Conservation (phyloP, 2,888 invertebrate species). For the Ecliptopera silaceata region DNA sequence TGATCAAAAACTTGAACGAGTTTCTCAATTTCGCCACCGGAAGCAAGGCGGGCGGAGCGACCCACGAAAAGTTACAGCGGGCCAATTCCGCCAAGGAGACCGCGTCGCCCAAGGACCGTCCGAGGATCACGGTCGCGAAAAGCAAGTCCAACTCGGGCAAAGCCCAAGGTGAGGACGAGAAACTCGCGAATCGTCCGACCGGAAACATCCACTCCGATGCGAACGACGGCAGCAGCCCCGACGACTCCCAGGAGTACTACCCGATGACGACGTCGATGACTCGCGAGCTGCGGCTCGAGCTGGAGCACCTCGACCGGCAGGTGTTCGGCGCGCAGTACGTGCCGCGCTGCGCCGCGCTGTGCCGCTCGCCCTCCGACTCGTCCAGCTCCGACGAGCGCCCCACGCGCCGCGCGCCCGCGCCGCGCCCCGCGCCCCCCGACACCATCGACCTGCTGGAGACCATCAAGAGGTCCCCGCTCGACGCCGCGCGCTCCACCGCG, state of each 20-base stretch:
- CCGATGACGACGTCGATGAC: conserved; percentile 95
- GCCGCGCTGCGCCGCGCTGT: conserved; percentile 65
- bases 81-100: conserved; percentile 66
- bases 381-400: conserved; percentile 71
- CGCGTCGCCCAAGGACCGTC: conserved; percentile 57
- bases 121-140: conserved; percentile 67
- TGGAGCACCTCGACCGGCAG: conserved; percentile 92
- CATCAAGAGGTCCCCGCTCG: conserved; percentile 39
- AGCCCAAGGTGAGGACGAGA: conserved; percentile 54
- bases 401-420: conserved; percentile 52
- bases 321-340: conserved; percentile 86
- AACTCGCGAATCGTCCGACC: conserved; percentile 48
- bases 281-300: conserved; percentile 89
- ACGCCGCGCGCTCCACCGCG: conserved; percentile 50
- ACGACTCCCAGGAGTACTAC: conserved; percentile 92
- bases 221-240: conserved; percentile 87
- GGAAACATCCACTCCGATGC: conserved; percentile 59
- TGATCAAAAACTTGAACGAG: conserved; percentile 92
- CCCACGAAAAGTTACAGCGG: conserved; percentile 63
- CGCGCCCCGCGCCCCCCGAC: conserved; percentile 25
- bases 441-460: conserved; percentile 58
- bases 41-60: conserved; percentile 72
- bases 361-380: conserved; percentile 74
- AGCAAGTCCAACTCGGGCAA: conserved; percentile 64
- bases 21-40: conserved; percentile 90